A percentile compares a stretch with the other conserved stretches of the same genome.
phyloP scores from a whole-genome alignment of 2,888 invertebrate species.

The Agrotis puta region DNA sequence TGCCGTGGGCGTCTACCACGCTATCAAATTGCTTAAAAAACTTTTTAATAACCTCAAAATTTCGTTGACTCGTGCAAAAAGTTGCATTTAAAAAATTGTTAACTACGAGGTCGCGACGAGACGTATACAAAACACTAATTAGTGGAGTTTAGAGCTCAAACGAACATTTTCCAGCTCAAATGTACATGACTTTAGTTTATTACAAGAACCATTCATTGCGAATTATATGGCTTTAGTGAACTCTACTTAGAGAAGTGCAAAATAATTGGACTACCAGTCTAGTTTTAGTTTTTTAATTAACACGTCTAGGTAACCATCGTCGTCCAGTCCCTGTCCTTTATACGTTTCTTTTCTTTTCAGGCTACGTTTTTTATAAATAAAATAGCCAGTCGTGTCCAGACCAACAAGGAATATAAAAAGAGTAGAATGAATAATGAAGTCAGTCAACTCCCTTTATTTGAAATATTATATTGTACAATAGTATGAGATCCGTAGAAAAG shows the following conservation, averaged over 20 bases:
- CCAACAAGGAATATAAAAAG: no score
- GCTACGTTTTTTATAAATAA: no score
- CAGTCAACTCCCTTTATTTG: not conserved
- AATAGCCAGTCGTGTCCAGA: no score
- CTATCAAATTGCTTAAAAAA: no score
- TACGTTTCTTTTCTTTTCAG: no score
- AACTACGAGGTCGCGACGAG: not conserved
- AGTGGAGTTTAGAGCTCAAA: not conserved
- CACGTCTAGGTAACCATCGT: no score
- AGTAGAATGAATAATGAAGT: no score
- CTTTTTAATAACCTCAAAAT: constrained; percentile 7
- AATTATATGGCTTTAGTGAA: not conserved
- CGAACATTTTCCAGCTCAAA: not conserved
- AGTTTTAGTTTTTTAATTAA: not conserved
- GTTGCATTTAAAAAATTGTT: constrained; percentile 13
- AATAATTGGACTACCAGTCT: not conserved
- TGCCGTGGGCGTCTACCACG: no score
- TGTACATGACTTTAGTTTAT: not conserved
- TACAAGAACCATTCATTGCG: not conserved
- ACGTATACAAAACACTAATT: constrained; percentile 13
- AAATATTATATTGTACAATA: not conserved
- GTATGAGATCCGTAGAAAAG: not conserved
- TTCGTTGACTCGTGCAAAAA: constrained; percentile 1
- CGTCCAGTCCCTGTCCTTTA: no score
- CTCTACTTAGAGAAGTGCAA: not conserved